These are phyloP conservation scores for Oceanodroma tethys DNA, from an alignment of 2,113 vertebrate species.

Conservation along the genomic window DNA sequence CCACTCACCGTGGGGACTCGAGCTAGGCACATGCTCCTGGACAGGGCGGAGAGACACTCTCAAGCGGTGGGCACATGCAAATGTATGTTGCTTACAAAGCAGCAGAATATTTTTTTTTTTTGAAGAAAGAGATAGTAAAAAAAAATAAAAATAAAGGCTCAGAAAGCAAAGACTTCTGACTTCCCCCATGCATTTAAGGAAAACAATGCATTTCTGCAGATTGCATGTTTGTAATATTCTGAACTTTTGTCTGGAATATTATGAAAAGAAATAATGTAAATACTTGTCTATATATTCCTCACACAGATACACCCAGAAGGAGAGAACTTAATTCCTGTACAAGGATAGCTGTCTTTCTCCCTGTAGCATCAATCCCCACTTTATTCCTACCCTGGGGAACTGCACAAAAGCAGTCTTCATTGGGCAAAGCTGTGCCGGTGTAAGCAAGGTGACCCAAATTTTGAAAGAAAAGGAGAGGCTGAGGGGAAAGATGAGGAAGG, in stretches of 20 bases:
- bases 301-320: neutral
- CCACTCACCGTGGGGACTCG: constrained; percentile 39
- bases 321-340: neutral
- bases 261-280: neutral
- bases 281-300: neutral
- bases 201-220: neutral
- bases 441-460: constrained; percentile 37
- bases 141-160: neutral
- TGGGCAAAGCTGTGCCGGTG: neutral
- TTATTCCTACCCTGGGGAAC: neutral
- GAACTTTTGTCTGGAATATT: neutral
- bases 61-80: neutral
- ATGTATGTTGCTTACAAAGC: neutral
- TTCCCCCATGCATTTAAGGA: neutral
- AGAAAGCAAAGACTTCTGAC: neutral
- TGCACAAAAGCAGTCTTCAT: neutral
- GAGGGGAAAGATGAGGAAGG: neutral
- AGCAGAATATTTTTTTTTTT: neutral
- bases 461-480: neutral
- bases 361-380: neutral
- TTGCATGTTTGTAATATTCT: neutral
- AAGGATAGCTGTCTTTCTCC: neutral
- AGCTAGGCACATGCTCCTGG: constrained; percentile 21
- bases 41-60: neutral
- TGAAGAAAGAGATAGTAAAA: neutral